These are phyloP conservation scores for Acanthopleura granulata DNA, from an alignment of 2,888 invertebrate genomes.

Conservation along the genomic window DNA sequence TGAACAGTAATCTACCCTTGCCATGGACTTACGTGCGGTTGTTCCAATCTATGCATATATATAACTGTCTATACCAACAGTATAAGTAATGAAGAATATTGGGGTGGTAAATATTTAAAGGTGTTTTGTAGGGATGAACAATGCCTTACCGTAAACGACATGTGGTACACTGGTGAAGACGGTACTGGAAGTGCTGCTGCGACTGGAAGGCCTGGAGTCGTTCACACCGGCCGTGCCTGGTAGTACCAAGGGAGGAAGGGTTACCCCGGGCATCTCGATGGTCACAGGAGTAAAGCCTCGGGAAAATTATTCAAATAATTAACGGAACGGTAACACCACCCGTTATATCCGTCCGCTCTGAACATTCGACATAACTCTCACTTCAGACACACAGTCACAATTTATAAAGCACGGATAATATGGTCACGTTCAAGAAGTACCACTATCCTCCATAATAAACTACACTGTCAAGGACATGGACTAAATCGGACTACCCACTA, in stretches of 20 bases:
- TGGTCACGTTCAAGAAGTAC: too few species aligned
- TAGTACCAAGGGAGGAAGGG: not conserved
- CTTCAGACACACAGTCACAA: not conserved
- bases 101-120: not conserved
- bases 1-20: too few species aligned
- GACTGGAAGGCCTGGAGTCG: not conserved
- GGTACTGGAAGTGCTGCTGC: not conserved
- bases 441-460: too few species aligned
- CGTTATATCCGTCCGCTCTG: not conserved
- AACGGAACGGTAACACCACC: not conserved
- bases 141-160: constrained; percentile 8
- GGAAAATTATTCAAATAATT: not conserved
- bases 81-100: not conserved
- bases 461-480: too few species aligned
- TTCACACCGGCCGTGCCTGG: not conserved
- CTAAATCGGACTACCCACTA: too few species aligned
- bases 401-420: too few species aligned
- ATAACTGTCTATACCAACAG: not conserved
- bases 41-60: not conserved
- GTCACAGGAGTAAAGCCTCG: not conserved
- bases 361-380: not conserved
- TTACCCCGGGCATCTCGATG: not conserved
- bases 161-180: constrained; percentile 13
- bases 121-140: not conserved
- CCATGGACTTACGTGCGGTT: not conserved